Evolutionary conservation across 2,888 invertebrate genomes (phyloP), one percentile per base, ranked within the genome.

Genomic region (Neoascia interrupta): DNA sequence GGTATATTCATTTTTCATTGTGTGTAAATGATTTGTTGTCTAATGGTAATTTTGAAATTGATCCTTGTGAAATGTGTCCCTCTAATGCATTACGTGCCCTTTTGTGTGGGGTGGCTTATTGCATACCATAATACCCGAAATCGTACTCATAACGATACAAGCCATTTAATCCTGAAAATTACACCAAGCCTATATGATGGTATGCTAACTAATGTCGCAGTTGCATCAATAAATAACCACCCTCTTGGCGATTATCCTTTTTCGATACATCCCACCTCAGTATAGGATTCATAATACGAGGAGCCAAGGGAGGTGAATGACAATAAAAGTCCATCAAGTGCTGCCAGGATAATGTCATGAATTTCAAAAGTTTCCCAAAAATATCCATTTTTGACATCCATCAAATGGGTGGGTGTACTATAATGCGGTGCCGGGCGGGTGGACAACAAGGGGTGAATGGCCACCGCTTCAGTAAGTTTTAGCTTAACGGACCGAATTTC

Each of bases 401-500:
- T 79, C 73, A 68, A 64, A 31, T 23, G 61, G 11, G 8, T 56
- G 26, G 15, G 6, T 2, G 43, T 23, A 26, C n/a, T n/a, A n/a
- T n/a, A n/a, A n/a, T n/a, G n/a, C 37, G 11, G 36, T 18, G 21
- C 37, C 5, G 19, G n/a, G 10, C 10, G 11, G 26, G 49, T 5
- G n/a, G 10, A n/a, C 43, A 6, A 45, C 43, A 54, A 54, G 63
- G 68, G 61, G 47, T 47, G 47, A 53, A 70, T 70, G 43, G 64
- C 47, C 15, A 72, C 61, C 61, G 79, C 54, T 73, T 73, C 39
- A 73, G 61, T 79, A 56, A 54, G 45, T 54, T 79, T 79, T 45
- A 26, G 83, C 83, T 84, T 85, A 86, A 86, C 86, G 87, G 86
- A 84, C 85, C 85, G 84, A 86, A 86, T 85, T 85, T 87, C 88